phyloP scores from a whole-genome alignment of 64 coral and sea anemone genomes.

The Stichodactyla helianthus region DNA sequence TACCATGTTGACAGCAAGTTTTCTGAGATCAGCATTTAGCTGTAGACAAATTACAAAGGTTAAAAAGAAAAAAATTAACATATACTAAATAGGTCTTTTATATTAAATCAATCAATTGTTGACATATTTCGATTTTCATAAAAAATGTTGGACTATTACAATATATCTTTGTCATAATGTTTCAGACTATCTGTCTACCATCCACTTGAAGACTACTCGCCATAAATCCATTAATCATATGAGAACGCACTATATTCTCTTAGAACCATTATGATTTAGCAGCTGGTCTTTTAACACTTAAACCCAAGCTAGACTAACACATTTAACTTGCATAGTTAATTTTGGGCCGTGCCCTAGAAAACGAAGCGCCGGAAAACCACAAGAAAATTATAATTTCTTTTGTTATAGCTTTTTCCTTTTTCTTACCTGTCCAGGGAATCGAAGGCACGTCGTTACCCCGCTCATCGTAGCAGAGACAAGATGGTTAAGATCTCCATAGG shows the following conservation, averaged over 20 bases:
- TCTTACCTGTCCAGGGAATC: conserved; percentile 68
- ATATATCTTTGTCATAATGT: not conserved
- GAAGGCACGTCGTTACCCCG: conserved; percentile 57
- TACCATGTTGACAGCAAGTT: conserved; percentile 89
- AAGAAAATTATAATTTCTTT: not conserved
- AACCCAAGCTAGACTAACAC: not conserved
- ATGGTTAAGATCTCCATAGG: conserved; percentile 67
- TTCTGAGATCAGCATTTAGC: conserved; percentile 85
- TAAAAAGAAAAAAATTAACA: not conserved
- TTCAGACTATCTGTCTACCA: not conserved
- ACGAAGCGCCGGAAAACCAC: not conserved
- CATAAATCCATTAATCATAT: not conserved
- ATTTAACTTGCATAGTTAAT: not conserved
- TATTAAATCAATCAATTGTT: not conserved
- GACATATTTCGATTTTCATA: not conserved
- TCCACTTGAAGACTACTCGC: not conserved
- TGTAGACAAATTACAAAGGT: not conserved
- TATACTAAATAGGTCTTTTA: not conserved
- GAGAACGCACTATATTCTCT: not conserved
- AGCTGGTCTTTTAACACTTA: conserved; percentile 2
- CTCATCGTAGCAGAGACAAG: conserved; percentile 70
- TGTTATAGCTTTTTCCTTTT: not conserved
- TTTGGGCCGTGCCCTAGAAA: conserved; percentile 11
- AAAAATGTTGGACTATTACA: not conserved
- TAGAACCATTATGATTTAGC: not conserved